Base-by-base conservation (phyloP, 2,888 invertebrate genomes). In the Sicus ferrugineus region DNA sequence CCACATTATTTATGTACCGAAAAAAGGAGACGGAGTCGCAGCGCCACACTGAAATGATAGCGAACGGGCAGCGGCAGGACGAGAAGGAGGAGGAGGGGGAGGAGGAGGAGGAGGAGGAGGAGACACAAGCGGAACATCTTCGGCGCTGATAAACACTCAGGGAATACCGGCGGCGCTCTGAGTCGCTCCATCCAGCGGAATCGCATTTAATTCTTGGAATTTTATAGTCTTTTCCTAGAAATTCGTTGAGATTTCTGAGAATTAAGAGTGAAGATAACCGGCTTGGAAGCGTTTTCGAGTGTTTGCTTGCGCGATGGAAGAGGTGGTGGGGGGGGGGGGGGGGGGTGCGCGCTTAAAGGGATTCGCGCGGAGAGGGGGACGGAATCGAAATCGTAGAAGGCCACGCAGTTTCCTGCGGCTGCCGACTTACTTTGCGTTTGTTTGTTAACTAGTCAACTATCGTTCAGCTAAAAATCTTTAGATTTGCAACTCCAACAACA, bases 221-320 rank as follows among this genome's bases (percentile, higher is more conserved):
- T 81, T 81, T 70, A 75, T 77, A 77, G 76, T 75, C 75, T 80
- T 83, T 83, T 83, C 82, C 81, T 80, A 80, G 83, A 83, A 83
- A 76, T 77, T 72, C 58, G 70, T 69, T 68, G 67, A 67, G 72
- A 74, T 76, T 76, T 78, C 76, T 74, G 69, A 61, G 75, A 78
- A 77, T 76, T 75, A 75, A 77, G 76, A 74, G 71, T 48, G 61
- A 65, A 62, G 71, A 70, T 70, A 69, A 72, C 54, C 65, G 67
- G 67, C 65, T 58, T 23, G 3, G 48, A 59, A 11, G 16, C 54
- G 23, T 54, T 26, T 54, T 9, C 23, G 19, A 9, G 38, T 34
- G 26, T 42, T 4, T 42, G 28, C 31, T 16, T 23, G 21, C 19
- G 11, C 11, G 9, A 14, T 30, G 11, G 63, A 14, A 50, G 14